Evolutionary conservation across 2,888 invertebrate species (phyloP).

Genomic region (Tipula confusa): DNA sequence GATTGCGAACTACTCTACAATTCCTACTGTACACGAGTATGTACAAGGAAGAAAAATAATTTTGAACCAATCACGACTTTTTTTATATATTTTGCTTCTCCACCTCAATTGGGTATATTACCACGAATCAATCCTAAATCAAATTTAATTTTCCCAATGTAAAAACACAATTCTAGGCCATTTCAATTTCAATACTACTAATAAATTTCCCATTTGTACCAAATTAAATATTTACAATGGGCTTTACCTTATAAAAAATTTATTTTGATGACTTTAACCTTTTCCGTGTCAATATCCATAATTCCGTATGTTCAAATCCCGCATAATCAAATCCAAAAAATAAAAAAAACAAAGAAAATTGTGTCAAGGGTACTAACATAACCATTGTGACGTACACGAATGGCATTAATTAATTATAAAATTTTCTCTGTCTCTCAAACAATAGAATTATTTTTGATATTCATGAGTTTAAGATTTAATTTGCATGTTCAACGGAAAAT

Average conservation of each 20-base stretch:
- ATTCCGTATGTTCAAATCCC: background rate
- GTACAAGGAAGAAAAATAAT: background rate
- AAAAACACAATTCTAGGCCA: background rate
- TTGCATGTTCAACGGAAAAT: background rate
- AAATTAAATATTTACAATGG: background rate
- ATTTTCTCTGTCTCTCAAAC: background rate
- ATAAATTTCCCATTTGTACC: background rate
- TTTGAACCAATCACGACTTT: background rate
- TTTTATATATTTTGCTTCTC: background rate
- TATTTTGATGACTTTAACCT: background rate
- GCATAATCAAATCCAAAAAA: too few relatives aligned
- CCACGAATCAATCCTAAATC: background rate
- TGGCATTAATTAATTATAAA: background rate
- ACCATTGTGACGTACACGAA: background rate
- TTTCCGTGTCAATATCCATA: background rate
- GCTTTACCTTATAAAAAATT: background rate
- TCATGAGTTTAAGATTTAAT: slow-evolving; percentile 3
- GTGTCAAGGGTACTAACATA: background rate
- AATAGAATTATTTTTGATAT: background rate
- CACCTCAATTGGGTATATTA: background rate
- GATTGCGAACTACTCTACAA: too few relatives aligned
- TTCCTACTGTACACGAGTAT: background rate
- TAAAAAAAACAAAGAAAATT: background rate
- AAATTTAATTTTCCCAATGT: background rate
- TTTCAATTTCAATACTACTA: background rate